Base-by-base conservation (phyloP, 1,140 invertebrate species). In the Paramacrobiotus metropolitanus region DNA sequence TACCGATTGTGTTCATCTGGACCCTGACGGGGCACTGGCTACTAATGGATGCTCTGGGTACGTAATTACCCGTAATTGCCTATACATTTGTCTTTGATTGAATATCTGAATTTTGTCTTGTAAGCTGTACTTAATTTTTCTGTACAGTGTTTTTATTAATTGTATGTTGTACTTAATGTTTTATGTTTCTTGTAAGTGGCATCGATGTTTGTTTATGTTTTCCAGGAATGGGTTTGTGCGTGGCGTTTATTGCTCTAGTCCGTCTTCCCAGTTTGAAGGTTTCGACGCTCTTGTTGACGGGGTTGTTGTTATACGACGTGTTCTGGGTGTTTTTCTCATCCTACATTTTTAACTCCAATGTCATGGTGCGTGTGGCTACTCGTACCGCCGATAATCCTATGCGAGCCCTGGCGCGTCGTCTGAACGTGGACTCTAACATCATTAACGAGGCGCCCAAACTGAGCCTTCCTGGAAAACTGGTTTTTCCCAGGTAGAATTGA, bases 261-360 rank as follows among this genome's bases (percentile, higher is more conserved):
- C 81, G 90, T 59, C 77, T 96, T 69, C 92, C 91, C 44, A 93
- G 88, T 73, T 78, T 95, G 59, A 95, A 95, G 75, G 92, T 96
- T 64, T 95, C 91, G 28, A 95, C 91, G 21, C 75, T 95, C 64
- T 78, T 95, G 61, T 79, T 95, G 65, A 91, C 90, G 48, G 91
- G 90, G 30, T 78, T 95, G 66, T 81, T 95, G 45, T 84, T 96
- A 55, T 96, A 96, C 71, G 91, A 96, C 75, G 90, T 95, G 30
- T 94, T 96, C 76, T 95, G 91, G 91, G 91, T 95, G 28, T 95
- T 96, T 75, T 95, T 95, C 77, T 94, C 90, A 2, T 92, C 89
- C 0, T 95, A 94, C 70, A 91, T 96, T 70, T 96, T 95, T 77
- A 95, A 87, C 75, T 88, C 91, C 68, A 96, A 96, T 71, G 89